phyloP scores from a whole-genome alignment of 2,888 invertebrate genomes.

The Adela reaumurella region DNA sequence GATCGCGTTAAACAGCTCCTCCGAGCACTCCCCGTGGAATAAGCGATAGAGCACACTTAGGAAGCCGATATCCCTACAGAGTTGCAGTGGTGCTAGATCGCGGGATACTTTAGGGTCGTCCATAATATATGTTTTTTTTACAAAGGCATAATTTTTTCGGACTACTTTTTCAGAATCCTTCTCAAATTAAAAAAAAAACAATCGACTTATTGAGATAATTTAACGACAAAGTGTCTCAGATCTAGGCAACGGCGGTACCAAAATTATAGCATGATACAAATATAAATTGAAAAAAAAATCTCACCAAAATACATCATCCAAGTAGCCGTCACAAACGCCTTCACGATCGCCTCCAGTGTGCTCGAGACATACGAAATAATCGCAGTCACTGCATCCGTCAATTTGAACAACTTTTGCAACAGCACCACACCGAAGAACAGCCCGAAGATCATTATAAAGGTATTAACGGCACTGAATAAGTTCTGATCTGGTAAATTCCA shows the following conservation, averaged over 20 bases:
- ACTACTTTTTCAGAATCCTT: no score
- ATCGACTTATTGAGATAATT: no score
- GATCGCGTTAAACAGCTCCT: no score
- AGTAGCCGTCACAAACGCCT: constrained; percentile 25
- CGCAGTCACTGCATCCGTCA: constrained; percentile 28
- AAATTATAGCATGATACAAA: neutral
- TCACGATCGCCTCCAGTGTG: constrained; percentile 29
- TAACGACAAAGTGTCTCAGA: no score
- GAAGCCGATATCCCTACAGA: no score
- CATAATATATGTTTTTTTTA: no score
- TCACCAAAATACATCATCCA: constrained; percentile 55
- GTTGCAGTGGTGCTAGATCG: no score
- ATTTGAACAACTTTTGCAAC: constrained; percentile 43
- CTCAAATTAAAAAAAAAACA: no score
- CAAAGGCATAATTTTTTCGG: no score
- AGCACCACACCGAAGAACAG: constrained; percentile 55
- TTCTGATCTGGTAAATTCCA: constrained; percentile 65
- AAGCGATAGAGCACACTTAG: no score
- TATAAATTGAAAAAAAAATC: constrained; percentile 7
- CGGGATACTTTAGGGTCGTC: no score
- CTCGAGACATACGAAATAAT: constrained; percentile 16
- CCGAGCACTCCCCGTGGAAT: no score
- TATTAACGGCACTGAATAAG: constrained; percentile 48
- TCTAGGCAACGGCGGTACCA: neutral
- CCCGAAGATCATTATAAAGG: constrained; percentile 52